Evolutionary conservation across 2,797 vertebrate genomes (phyloP).

Genomic region (Poecile montanus): DNA sequence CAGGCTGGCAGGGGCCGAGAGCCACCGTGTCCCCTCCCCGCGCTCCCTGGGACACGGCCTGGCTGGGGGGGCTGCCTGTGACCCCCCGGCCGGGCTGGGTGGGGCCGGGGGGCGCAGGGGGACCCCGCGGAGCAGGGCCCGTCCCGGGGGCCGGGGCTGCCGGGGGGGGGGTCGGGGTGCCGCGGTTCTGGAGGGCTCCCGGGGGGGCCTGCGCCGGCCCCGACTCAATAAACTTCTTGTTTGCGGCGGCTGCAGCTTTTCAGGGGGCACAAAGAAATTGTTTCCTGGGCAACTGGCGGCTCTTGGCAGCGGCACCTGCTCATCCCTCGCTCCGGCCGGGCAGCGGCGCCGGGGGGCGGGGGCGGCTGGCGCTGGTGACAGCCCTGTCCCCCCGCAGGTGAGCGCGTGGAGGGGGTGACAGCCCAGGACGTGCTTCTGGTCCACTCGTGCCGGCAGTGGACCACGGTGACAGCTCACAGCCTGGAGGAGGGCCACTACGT

Average conservation of each 20-base stretch:
- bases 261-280: constrained; percentile 43
- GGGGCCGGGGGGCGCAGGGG: not conserved
- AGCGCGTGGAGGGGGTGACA: constrained; percentile 90
- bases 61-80: not conserved
- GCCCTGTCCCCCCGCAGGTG: constrained; percentile 76
- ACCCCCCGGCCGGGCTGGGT: not conserved
- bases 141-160: not conserved
- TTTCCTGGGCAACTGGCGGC: constrained; percentile 47
- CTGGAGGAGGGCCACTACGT: constrained; percentile 97
- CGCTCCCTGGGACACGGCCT: not conserved
- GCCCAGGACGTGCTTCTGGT: constrained; percentile 92
- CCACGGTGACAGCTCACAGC: constrained; percentile 94
- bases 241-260: constrained; percentile 35
- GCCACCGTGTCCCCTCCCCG: not conserved
- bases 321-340: not conserved
- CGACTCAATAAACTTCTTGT: constrained; percentile 39
- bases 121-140: not conserved
- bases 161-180: not conserved
- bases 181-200: not conserved
- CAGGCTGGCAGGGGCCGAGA: not conserved
- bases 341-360: not conserved
- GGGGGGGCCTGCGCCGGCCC: not conserved
- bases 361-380: not conserved
- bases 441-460: constrained; percentile 97
- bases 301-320: constrained; percentile 57